Evolutionary conservation across 1,140 invertebrate genomes (phyloP).

Genomic region (Chrysopa pallens): DNA sequence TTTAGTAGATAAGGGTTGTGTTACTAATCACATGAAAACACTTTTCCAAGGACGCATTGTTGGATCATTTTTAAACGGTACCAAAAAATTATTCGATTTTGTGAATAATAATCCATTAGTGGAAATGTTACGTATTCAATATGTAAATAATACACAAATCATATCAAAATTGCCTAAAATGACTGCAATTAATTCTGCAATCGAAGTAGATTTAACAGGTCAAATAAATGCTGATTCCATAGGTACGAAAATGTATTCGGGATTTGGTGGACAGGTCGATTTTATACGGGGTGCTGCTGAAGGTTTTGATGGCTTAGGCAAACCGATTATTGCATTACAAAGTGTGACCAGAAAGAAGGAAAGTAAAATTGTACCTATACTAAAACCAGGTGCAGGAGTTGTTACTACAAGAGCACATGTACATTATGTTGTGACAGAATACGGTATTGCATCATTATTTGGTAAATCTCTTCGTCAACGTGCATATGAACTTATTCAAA

Average conservation of each 20-base stretch:
- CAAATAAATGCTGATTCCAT: slow-evolving; percentile 87
- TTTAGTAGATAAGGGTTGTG: slow-evolving; percentile 59
- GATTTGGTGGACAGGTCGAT: slow-evolving; percentile 88
- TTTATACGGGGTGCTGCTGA: slow-evolving; percentile 87
- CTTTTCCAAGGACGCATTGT: slow-evolving; percentile 72
- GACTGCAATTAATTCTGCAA: slow-evolving; percentile 92
- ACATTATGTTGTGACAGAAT: slow-evolving; percentile 85
- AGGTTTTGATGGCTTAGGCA: slow-evolving; percentile 68
- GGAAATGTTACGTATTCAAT: slow-evolving; percentile 72
- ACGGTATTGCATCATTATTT: slow-evolving; percentile 79
- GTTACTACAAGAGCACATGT: slow-evolving; percentile 84
- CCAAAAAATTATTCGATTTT: slow-evolving; percentile 74
- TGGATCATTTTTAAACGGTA: slow-evolving; percentile 71
- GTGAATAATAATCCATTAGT: slow-evolving; percentile 84
- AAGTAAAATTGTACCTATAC: slow-evolving; percentile 71
- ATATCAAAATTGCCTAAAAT: slow-evolving; percentile 74
- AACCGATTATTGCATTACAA: slow-evolving; percentile 84
- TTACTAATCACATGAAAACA: slow-evolving; percentile 72
- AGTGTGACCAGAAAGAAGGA: slow-evolving; percentile 70
- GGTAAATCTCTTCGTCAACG: slow-evolving; percentile 77
- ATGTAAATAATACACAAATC: slow-evolving; percentile 62
- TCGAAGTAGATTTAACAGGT: slow-evolving; percentile 91
- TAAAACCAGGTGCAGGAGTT: slow-evolving; percentile 78
- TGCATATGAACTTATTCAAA: slow-evolving; percentile 74
- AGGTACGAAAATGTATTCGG: slow-evolving; percentile 80